Evolutionary conservation across 2,888 invertebrate species (phyloP), one percentile per base, ranked within the genome.

Genomic region (Amphipyra berbera): DNA sequence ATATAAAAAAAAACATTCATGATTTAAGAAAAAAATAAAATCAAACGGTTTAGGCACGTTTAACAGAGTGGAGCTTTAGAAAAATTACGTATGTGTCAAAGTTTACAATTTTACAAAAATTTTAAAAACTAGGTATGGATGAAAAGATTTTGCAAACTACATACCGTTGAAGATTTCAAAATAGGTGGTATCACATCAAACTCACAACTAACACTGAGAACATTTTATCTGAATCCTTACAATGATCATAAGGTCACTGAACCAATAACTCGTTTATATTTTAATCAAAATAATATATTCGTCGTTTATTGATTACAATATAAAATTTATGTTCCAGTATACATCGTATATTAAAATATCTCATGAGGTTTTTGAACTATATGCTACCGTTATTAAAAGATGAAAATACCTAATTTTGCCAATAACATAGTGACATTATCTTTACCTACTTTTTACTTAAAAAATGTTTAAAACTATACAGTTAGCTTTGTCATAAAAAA

Each of bases 211-310:
- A 46, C 8, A 78, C 78, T 78, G 71, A 52, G 47, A 67, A 45
- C 9, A 48, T 47, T 1, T 15, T 21, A 41, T 47, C n/a, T 5
- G 44, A 58, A 58, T 58, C 27, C 42, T 40, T 30, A 13, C 44
- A 62, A 70, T 46, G 21, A 46, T 37, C 45, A 53, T 37, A 21
- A 62, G 73, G 71, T 78, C 76, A 71, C 2, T 56, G 52, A 50
- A 49, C 58, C 35, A 49, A 37, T 35, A 76, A 78, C 78, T 47
- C 13, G 78, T 78, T 76, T 68, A n/a, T 58, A 57, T 56, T 49
- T 33, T 21, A 49, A 40, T 57, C 30, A 56, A 60, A 53, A 13
- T 61, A 55, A 61, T 60, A 41, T 57, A 48, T 61, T 66, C 52
- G 12, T n/a, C 40, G 41, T 68, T 56, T 66, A 60, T 46, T 45